Conservation (phyloP, 2,888 invertebrate genomes). For the Auanema sp. region DNA sequence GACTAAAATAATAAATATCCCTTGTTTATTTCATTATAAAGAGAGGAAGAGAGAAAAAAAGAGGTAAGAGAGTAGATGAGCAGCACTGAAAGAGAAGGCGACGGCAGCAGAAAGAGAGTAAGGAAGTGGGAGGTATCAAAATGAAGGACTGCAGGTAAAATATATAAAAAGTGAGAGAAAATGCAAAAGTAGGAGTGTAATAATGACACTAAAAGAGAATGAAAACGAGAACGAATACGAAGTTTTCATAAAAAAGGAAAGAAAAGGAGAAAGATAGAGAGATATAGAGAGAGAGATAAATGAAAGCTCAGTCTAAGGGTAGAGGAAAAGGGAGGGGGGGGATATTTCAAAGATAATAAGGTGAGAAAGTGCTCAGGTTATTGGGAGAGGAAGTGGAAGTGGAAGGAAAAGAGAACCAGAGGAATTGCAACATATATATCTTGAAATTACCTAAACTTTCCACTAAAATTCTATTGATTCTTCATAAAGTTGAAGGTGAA, state of each 20-base stretch:
- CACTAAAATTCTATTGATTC: too few species aligned
- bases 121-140: background rate
- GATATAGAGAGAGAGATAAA: too few species aligned
- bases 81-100: too few species aligned
- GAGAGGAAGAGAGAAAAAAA: background rate
- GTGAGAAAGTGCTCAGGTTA: background rate
- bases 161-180: too few species aligned
- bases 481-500: too few species aligned
- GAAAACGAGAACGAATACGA: background rate
- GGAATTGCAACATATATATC: slow-evolving; percentile 2
- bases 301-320: too few species aligned
- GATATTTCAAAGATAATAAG: background rate
- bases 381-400: slow-evolving; percentile 4
- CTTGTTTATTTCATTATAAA: background rate
- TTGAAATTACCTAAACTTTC: background rate
- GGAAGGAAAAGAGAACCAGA: slow-evolving; percentile 8
- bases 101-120: background rate
- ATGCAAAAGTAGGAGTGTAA: too few species aligned
- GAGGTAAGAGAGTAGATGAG: too few species aligned
- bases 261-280: too few species aligned
- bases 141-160: too few species aligned
- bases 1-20: too few species aligned
- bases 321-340: background rate
- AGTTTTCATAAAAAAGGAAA: background rate
- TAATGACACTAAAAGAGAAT: background rate